Conservation (phyloP, 2,113 vertebrate genomes). For the Microtus oregoni region DNA sequence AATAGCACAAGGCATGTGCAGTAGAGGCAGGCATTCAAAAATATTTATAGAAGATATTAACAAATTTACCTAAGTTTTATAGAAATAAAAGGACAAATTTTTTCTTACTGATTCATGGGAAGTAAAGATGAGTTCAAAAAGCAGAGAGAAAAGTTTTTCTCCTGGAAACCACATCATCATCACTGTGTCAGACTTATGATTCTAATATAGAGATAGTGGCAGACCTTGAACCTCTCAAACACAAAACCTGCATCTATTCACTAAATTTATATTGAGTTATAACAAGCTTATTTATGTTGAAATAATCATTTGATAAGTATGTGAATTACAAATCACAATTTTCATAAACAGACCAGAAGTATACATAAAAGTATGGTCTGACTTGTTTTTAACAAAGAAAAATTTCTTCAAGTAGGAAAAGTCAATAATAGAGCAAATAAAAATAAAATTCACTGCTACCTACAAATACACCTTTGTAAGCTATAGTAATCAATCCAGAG, state of each 20-base stretch:
- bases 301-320: not conserved
- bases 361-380: not conserved
- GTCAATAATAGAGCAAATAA: not conserved
- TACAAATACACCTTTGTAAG: not conserved
- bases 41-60: constrained; percentile 15
- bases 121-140: not conserved
- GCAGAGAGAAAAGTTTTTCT: not conserved
- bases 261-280: not conserved
- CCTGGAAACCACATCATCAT: not conserved
- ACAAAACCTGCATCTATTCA: not conserved
- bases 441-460: not conserved
- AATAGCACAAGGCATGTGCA: not conserved
- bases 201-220: not conserved
- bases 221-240: not conserved
- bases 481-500: not conserved
- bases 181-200: not conserved
- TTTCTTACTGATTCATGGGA: not conserved
- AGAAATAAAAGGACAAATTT: not conserved
- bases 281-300: not conserved
- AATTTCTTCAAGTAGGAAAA: not conserved
- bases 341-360: constrained; percentile 18
- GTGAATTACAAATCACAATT: constrained; percentile 32
- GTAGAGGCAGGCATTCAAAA: not conserved
- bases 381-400: not conserved
- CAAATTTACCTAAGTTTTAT: not conserved